A percentile compares a stretch with the other conserved stretches of the same genome.
Conservation (phyloP, 2,113 vertebrate genomes). For the Emberiza fucata region DNA sequence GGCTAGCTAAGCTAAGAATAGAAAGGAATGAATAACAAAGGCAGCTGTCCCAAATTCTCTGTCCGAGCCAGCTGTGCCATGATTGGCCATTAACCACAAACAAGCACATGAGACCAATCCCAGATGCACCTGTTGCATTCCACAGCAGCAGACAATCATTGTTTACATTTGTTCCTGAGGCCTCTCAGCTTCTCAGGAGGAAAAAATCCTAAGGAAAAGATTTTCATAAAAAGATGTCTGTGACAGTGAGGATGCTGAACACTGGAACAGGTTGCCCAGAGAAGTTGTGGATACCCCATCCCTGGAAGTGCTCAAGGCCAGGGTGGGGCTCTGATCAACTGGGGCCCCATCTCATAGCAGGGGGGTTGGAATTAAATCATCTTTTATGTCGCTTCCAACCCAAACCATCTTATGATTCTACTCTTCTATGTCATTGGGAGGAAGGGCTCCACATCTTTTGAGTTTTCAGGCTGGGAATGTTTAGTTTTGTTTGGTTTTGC, state of each 20-base stretch:
- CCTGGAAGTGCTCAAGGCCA: neutral
- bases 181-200: too few species aligned
- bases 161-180: too few species aligned
- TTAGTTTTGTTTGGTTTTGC: neutral
- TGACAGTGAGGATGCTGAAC: neutral
- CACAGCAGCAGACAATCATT: too few species aligned
- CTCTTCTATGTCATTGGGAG: accelerated
- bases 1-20: too few species aligned
- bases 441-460: neutral
- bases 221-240: too few species aligned
- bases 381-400: neutral
- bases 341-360: neutral
- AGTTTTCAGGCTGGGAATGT: neutral
- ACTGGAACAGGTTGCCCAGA: neutral
- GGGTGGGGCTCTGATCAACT: neutral
- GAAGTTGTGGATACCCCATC: neutral
- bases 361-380: neutral
- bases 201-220: too few species aligned
- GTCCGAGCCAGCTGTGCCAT: too few species aligned
- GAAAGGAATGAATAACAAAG: too few species aligned
- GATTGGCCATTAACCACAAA: too few species aligned
- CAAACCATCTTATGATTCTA: neutral
- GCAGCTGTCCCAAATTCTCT: too few species aligned
- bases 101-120: too few species aligned
- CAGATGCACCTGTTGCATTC: too few species aligned